A percentile compares a stretch with the other conserved stretches of the same genome.
Conservation (phyloP, 2,888 invertebrate genomes). For the Nesidiocoris tenuis region DNA sequence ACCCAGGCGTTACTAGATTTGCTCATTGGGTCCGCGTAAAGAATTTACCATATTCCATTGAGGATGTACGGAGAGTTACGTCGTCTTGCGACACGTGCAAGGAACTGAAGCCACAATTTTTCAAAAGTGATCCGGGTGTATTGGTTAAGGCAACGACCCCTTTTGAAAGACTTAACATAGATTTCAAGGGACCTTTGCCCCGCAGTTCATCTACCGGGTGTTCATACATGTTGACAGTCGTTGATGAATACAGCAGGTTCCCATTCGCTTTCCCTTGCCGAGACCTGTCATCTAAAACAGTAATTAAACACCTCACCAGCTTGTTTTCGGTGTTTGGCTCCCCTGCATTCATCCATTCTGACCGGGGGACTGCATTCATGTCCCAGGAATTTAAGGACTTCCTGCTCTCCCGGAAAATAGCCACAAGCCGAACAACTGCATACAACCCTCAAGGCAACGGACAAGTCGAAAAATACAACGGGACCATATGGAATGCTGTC, state of each 20-base stretch:
- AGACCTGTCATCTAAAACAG: not conserved
- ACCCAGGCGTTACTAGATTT: constrained; percentile 48
- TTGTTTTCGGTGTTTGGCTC: not conserved
- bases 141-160: constrained; percentile 47
- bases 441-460: too few species aligned
- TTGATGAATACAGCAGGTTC: constrained; percentile 46
- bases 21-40: constrained; percentile 47
- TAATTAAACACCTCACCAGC: not conserved
- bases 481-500: too few species aligned
- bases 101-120: constrained; percentile 46
- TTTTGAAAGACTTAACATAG: constrained; percentile 47
- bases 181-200: constrained; percentile 38
- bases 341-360: constrained; percentile 8
- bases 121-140: constrained; percentile 25
- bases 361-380: constrained; percentile 10
- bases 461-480: too few species aligned
- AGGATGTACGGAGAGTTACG: constrained; percentile 45
- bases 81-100: constrained; percentile 47
- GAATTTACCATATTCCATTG: constrained; percentile 45
- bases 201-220: constrained; percentile 10
- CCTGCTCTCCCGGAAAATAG: too few species aligned
- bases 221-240: constrained; percentile 39
- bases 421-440: too few species aligned
- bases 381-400: constrained; percentile 3
- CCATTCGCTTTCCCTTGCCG: constrained; percentile 39